A percentile compares a stretch with the other conserved stretches of the same genome.
These are phyloP conservation scores for Trissolcus basalis DNA, from an alignment of 1,140 invertebrate species.

Conservation along the genomic window DNA sequence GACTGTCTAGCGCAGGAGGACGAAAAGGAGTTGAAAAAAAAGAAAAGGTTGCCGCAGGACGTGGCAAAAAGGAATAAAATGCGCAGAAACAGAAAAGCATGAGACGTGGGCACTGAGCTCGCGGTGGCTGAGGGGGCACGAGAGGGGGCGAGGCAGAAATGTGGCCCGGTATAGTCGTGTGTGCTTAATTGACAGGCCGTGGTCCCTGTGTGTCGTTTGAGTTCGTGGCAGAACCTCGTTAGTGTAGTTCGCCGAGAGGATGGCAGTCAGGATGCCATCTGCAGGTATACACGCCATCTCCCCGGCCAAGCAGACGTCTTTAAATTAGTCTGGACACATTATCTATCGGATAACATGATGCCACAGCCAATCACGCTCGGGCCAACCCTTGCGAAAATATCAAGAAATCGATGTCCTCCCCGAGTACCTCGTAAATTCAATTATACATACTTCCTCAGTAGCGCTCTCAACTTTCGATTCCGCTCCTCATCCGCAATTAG, in stretches of 20 bases:
- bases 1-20: too few relatives aligned
- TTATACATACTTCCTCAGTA: constrained; percentile 52
- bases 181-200: constrained; percentile 76
- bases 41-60: not conserved
- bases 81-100: constrained; percentile 31
- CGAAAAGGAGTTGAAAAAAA: too few relatives aligned
- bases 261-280: constrained; percentile 72
- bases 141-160: constrained; percentile 68
- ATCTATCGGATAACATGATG: constrained; percentile 71
- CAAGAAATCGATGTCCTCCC: constrained; percentile 61
- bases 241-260: constrained; percentile 64
- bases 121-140: constrained; percentile 38
- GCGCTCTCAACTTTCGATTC: constrained; percentile 24
- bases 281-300: constrained; percentile 66
- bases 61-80: constrained; percentile 30
- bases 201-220: constrained; percentile 68
- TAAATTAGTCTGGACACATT: constrained; percentile 75
- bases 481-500: constrained; percentile 23
- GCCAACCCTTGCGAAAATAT: constrained; percentile 56
- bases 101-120: constrained; percentile 18
- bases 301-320: constrained; percentile 67
- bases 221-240: constrained; percentile 75
- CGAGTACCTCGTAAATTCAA: constrained; percentile 57
- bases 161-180: constrained; percentile 73
- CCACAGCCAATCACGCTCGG: constrained; percentile 58